Conservation (phyloP, 2,113 vertebrate species). For the Phaetusa simplex region DNA sequence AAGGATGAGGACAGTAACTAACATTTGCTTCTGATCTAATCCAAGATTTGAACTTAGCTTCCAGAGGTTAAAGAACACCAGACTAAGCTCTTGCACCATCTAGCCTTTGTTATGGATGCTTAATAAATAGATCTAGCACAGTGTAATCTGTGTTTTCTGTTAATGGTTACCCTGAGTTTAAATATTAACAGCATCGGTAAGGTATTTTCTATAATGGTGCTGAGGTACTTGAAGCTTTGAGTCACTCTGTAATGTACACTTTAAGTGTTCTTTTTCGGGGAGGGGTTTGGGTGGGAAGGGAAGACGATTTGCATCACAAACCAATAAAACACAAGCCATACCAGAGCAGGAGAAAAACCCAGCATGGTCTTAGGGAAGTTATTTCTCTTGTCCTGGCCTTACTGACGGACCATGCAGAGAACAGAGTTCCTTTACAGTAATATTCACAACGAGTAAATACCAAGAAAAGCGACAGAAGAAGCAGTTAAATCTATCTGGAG, state of each 20-base stretch:
- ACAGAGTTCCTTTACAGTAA: background rate
- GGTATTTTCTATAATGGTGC: background rate
- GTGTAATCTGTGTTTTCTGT: constrained; percentile 7
- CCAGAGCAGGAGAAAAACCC: background rate
- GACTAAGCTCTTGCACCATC: constrained; percentile 30
- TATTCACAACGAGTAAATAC: background rate
- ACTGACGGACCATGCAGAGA: background rate
- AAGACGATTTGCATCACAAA: background rate
- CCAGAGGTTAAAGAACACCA: constrained; percentile 47
- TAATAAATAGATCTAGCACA: constrained; percentile 16
- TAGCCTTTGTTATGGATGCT: constrained; percentile 30
- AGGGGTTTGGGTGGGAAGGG: background rate
- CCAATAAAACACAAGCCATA: background rate
- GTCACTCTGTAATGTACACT: background rate
- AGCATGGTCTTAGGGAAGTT: background rate
- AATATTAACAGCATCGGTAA: constrained; percentile 34
- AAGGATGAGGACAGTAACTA: constrained; percentile 60
- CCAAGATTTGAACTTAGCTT: constrained; percentile 34
- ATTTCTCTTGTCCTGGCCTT: background rate
- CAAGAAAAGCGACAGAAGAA: background rate
- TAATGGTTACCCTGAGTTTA: constrained; percentile 32
- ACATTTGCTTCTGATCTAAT: constrained; percentile 61
- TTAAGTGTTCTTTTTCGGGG: background rate
- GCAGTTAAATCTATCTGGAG: background rate
- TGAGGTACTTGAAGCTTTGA: background rate